phyloP scores from a whole-genome alignment of 2,113 vertebrate species.

The Cebidichthys violaceus region DNA sequence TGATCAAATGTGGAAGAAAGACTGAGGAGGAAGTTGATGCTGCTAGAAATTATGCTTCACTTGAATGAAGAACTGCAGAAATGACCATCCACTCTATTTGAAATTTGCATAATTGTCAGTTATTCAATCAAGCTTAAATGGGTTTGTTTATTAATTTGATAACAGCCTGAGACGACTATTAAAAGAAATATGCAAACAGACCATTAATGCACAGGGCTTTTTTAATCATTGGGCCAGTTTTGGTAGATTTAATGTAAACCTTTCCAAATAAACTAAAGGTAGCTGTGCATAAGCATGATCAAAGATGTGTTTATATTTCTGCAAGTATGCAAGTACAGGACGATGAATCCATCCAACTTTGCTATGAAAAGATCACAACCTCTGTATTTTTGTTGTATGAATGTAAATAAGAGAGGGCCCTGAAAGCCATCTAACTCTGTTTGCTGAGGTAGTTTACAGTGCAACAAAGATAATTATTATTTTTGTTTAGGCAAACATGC shows the following conservation, averaged over 20 bases:
- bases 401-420: background rate
- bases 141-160: background rate
- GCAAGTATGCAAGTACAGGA: background rate
- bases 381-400: background rate
- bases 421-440: background rate
- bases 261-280: background rate
- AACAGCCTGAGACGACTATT: background rate
- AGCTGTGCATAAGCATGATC: background rate
- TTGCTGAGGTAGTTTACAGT: background rate
- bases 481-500: background rate
- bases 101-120: background rate
- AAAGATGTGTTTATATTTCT: background rate
- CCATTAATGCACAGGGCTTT: background rate
- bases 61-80: background rate
- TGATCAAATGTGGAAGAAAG: background rate
- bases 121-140: background rate
- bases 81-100: background rate
- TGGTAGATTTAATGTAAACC: background rate
- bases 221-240: background rate
- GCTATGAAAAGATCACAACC: background rate
- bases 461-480: constrained; percentile 8
- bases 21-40: background rate
- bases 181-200: background rate
- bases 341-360: background rate
- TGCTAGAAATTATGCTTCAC: background rate